Conservation (phyloP, 2,888 invertebrate species). For the Apamea epomidion region DNA sequence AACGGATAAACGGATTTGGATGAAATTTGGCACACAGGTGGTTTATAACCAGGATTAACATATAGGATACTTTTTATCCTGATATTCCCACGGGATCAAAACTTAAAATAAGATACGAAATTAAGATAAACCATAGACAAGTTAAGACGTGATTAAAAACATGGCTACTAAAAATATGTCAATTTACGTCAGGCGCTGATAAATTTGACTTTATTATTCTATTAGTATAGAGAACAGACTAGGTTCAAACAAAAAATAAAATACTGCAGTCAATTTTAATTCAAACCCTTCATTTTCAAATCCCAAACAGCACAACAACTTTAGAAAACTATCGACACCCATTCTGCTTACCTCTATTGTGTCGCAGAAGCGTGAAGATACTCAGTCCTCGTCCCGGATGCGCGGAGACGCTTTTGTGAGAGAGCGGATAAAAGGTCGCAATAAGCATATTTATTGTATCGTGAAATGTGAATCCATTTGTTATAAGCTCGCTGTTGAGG, state of each 20-base stretch:
- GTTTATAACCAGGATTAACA: too few species aligned
- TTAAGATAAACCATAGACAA: too few species aligned
- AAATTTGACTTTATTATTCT: too few species aligned
- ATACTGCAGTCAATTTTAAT: neutral
- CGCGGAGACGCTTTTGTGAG: conserved; percentile 54
- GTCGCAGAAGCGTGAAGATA: conserved; percentile 25
- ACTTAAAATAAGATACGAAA: too few species aligned
- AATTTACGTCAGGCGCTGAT: too few species aligned
- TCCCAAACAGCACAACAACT: neutral
- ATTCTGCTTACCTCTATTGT: conserved; percentile 6
- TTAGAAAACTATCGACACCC: neutral
- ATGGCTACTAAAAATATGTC: too few species aligned
- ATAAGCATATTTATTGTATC: conserved; percentile 67
- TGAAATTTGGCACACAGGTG: too few species aligned
- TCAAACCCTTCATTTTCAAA: neutral
- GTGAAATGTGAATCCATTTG: conserved; percentile 63
- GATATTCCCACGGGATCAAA: too few species aligned
- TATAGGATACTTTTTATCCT: too few species aligned
- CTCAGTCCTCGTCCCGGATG: conserved; percentile 20
- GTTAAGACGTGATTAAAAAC: too few species aligned
- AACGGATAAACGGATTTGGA: too few species aligned
- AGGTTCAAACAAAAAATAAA: neutral
- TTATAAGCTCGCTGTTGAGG: conserved; percentile 47
- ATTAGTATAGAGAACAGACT: too few species aligned
- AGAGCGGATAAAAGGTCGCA: conserved; percentile 59